Base-by-base conservation (phyloP, 2,113 vertebrate genomes). In the Clarias gariepinus region DNA sequence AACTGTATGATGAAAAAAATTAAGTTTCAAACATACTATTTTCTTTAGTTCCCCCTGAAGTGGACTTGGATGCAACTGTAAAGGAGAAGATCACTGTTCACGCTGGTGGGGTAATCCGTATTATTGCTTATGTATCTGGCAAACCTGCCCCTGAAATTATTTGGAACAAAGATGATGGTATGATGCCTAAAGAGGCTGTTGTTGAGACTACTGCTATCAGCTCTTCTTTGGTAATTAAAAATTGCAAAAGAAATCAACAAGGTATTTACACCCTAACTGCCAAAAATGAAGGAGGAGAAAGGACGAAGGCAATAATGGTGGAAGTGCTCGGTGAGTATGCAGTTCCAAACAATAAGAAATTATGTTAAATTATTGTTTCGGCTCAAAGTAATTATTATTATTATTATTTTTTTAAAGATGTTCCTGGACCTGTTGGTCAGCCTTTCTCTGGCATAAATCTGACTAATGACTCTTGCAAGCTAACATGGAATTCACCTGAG, bases 11-110 rank as follows among this genome's bases (percentile, higher is more conserved):
- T 3, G 5, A 61, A 60, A 61, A n/a, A 30, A 58, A 28, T 57
- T 74, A 12, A 28, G 84, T 60, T 81, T 55, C 16, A 78, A 28
- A 55, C 30, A 52, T 28, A n/a, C 82, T 82, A 6, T 60, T 23
- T 60, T 61, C 78, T 41, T 36, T 81, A 99, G 98, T 98, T 92
- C 85, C 93, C 89, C 98, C 98, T 89, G 98, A 99, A 92, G 96
- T 99, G 92, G 96, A 97, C 89, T 93, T 99, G 84, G 98, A 99
- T 83, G 98, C 98, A 85, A 96, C 96, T 0, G 96, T 99, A 88
- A 97, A 96, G 90, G 98, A 99, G 88, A 98, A 96, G 95, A 98
- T 99, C 82, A 97, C 99, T 78, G 97, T 99, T 86, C 98, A 99
- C 68, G 98, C 98, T 41, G 98, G 98, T 52, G 98, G 92, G 18